Conservation (phyloP, 1,140 invertebrate genomes). For the Cotesia vestalis region DNA sequence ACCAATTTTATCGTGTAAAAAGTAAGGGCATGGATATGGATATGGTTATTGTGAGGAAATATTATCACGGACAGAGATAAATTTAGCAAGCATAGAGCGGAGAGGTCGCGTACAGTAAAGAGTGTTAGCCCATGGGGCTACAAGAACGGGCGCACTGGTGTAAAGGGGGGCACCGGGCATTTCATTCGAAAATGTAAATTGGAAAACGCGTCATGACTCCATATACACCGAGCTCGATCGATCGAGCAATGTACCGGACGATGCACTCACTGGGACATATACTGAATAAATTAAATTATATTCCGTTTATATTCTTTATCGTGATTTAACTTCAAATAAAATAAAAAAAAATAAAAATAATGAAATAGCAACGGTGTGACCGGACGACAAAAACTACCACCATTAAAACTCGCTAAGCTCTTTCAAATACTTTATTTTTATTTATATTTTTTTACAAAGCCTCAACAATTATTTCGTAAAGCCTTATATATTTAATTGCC, state of each 20-base stretch:
- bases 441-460: no score
- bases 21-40: no score
- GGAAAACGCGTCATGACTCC: conserved; percentile 33
- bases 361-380: neutral
- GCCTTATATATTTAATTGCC: no score
- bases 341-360: conserved; percentile 15
- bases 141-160: no score
- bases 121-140: conserved; percentile 2
- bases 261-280: conserved; percentile 27
- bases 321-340: neutral
- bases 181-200: conserved; percentile 38
- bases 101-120: neutral
- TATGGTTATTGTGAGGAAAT: no score
- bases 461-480: no score
- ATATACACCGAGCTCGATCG: conserved; percentile 29
- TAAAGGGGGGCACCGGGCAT: conserved; percentile 14
- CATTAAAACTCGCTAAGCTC: no score
- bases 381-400: neutral
- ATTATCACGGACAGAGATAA: conserved; percentile 22
- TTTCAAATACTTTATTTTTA: no score
- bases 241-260: conserved; percentile 26
- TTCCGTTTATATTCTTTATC: conserved; percentile 20
- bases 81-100: conserved; percentile 36
- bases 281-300: conserved; percentile 36
- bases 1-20: no score